Evolutionary conservation across 2,797 vertebrate species (phyloP).

Genomic region (Phrynocephalus vlangalii): DNA sequence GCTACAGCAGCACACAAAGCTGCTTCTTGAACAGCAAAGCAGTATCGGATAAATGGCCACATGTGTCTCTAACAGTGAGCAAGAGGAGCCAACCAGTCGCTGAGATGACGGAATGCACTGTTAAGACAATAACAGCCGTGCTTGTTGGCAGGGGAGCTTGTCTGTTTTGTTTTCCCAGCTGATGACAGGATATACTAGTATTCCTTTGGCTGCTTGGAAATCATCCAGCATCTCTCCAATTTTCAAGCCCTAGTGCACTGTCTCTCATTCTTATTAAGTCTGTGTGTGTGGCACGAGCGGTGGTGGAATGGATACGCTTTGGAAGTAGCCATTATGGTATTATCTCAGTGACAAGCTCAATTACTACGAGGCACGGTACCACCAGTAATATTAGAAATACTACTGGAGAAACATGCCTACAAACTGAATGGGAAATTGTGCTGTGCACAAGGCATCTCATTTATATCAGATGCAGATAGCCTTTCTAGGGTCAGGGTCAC

Average conservation of each 20-base stretch:
- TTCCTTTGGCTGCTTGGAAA: conserved; percentile 12
- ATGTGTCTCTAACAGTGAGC: conserved; percentile 4
- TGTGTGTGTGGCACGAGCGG: not conserved
- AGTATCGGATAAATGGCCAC: not conserved
- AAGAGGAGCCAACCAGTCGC: conserved; percentile 7
- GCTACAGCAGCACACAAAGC: not conserved
- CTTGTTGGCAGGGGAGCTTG: conserved; percentile 17
- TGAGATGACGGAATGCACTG: conserved; percentile 14
- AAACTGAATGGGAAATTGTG: not conserved
- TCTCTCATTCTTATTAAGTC: not conserved
- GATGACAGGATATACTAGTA: conserved; percentile 5
- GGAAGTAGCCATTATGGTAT: not conserved
- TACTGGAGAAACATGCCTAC: not conserved
- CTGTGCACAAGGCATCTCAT: too few relatives aligned
- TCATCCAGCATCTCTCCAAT: conserved; percentile 1
- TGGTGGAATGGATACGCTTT: not conserved
- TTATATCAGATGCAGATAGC: too few relatives aligned
- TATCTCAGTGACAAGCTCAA: not conserved
- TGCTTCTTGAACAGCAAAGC: not conserved
- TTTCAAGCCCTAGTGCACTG: not conserved
- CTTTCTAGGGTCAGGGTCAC: not conserved
- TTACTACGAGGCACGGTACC: not conserved
- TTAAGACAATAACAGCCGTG: conserved; percentile 26
- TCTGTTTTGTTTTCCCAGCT: conserved; percentile 35
- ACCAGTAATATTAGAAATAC: not conserved